Base-by-base conservation (phyloP, 2,797 vertebrate species). In the Ispidina lecontei region DNA sequence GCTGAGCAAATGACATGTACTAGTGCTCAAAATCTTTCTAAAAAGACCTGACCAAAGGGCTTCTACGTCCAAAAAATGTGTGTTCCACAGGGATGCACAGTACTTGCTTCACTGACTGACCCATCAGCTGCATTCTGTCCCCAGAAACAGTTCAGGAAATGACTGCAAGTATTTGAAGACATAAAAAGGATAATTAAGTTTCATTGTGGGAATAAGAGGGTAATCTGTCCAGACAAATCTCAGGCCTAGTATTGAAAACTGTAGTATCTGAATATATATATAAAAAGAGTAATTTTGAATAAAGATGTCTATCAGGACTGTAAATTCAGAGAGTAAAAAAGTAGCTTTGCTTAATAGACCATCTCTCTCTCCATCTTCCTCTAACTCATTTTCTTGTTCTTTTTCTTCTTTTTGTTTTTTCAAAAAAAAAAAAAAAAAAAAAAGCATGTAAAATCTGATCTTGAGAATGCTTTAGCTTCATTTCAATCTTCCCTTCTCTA, bases 211-310 rank as follows among this genome's bases (percentile, higher is more conserved):
- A 84, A 84, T 90, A 95, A 94, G 58, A 94, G 70, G 55, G 69
- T 94, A 96, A 96, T 96, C 88, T 94, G 91, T 87, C 78, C 86
- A 91, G 91, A 58, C 93, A 95, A 91, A 94, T 93, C 88, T 94
- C 74, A 65, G 91, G 82, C 21, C 59, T 21, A 67, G 78, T 55
- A 85, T 83, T 87, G 88, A 94, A 90, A 95, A 89, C 84, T 55
- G 16, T 70, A 87, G 90, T 59, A 90, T 91, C 68, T 84, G 88
- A 90, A 87, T 87, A 51, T 51, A 51, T 51, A 51, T 49, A 49
- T 47, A 18, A 52, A 52, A 52, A 54, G 20, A 87, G n/a, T 94
- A 74, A 94, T 95, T 93, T 90, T 92, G 72, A 86, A 77, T 65
- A 59, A 89, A 91, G 91, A 94, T 91, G 58, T 94, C 91, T 96